These are phyloP conservation scores for Falco peregrinus DNA, from an alignment of 2,797 vertebrate genomes.

Conservation along the genomic window DNA sequence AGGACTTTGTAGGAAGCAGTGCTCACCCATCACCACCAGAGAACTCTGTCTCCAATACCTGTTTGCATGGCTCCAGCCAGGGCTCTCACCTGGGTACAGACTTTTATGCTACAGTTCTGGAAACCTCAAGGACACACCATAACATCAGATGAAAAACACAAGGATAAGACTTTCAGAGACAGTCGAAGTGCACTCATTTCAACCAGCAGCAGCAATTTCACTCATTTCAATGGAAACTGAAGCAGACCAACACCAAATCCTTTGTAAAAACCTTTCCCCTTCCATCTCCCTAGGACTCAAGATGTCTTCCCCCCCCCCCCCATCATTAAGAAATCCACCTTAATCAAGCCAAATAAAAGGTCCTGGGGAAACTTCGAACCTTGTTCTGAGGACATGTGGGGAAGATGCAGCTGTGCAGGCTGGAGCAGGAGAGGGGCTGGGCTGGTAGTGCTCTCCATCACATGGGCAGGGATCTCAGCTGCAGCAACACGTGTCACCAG, in stretches of 20 bases:
- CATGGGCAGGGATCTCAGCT: neutral
- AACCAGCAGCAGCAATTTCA: neutral
- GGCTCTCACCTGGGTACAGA: neutral
- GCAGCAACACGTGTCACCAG: neutral
- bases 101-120: neutral
- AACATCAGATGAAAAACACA: neutral
- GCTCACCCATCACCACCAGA: neutral
- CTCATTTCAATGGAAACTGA: neutral
- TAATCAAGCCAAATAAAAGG: neutral
- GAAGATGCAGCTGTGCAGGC: neutral
- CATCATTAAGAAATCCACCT: neutral
- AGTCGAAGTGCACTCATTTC: neutral
- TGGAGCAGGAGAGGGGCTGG: neutral
- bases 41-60: neutral
- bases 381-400: rapidly evolving
- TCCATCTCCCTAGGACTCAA: neutral
- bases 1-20: neutral
- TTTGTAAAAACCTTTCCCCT: neutral
- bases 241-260: neutral
- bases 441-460: rapidly evolving
- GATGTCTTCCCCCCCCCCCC: neutral
- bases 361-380: neutral
- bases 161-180: neutral
- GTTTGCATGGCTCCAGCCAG: neutral
- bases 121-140: neutral